These are phyloP conservation scores for Drosophila nigromelanica DNA, from an alignment of 1,140 invertebrate species.

Conservation along the genomic window DNA sequence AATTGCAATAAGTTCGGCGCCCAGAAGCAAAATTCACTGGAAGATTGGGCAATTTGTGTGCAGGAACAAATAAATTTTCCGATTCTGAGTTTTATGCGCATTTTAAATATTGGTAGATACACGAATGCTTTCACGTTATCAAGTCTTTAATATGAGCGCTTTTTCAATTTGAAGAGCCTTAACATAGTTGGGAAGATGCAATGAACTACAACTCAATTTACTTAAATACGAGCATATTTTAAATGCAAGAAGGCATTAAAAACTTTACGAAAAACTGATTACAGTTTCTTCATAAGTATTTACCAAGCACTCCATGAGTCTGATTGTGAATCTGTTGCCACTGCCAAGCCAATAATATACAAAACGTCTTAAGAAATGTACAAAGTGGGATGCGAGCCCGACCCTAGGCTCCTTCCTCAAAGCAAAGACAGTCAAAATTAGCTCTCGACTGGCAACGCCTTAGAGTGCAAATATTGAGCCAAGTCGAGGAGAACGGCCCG, in stretches of 20 bases:
- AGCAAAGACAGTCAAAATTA: slow-evolving; percentile 60
- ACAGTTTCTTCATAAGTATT: slow-evolving; percentile 57
- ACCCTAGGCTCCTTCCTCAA: neutral
- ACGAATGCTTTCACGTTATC: slow-evolving; percentile 26
- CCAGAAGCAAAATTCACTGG: slow-evolving; percentile 31
- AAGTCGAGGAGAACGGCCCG: slow-evolving; percentile 39
- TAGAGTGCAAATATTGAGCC: slow-evolving; percentile 72
- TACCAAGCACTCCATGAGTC: slow-evolving; percentile 62
- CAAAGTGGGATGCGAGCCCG: slow-evolving; percentile 13
- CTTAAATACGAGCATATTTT: slow-evolving; percentile 56
- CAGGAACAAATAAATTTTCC: slow-evolving; percentile 69
- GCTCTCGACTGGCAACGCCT: slow-evolving; percentile 66
- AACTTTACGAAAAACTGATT: slow-evolving; percentile 70
- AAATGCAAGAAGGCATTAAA: slow-evolving; percentile 63
- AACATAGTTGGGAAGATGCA: neutral
- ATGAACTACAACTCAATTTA: slow-evolving; percentile 24
- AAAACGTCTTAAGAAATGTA: slow-evolving; percentile 48
- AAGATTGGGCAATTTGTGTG: slow-evolving; percentile 46
- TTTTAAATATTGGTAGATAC: slow-evolving; percentile 44
- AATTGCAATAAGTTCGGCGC: slow-evolving; percentile 73
- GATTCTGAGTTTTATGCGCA: slow-evolving; percentile 54
- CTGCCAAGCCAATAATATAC: slow-evolving; percentile 60
- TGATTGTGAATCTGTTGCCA: slow-evolving; percentile 41
- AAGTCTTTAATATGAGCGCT: slow-evolving; percentile 15
- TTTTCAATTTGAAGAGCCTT: neutral